Evolutionary conservation across 1,140 invertebrate genomes (phyloP).

Genomic region (Megathymus violae): DNA sequence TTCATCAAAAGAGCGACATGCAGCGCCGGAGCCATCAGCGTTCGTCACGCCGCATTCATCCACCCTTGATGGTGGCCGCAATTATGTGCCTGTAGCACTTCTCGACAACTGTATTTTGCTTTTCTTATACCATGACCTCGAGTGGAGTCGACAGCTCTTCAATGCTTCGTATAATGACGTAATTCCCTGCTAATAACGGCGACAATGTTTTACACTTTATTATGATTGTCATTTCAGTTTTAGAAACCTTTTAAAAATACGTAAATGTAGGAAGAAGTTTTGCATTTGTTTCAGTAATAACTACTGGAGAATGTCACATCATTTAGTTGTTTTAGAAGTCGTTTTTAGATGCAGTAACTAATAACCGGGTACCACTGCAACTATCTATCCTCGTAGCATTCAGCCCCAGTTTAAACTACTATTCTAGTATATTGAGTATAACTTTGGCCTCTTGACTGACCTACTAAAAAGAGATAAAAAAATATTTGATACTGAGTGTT

Average conservation of each 20-base stretch:
- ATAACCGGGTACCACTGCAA: too few species aligned
- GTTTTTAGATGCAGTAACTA: too few species aligned
- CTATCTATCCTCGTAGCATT: too few species aligned
- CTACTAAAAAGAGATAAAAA: too few species aligned
- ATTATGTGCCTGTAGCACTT: constrained; percentile 53
- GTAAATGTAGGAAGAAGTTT: too few species aligned
- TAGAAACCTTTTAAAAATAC: not conserved
- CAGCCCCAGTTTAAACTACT: too few species aligned
- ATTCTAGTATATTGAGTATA: too few species aligned
- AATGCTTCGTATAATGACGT: constrained; percentile 32
- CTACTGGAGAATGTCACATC: too few species aligned
- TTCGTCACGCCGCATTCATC: constrained; percentile 67
- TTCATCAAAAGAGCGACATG: constrained; percentile 73
- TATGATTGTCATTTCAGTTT: not conserved
- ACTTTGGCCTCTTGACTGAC: too few species aligned
- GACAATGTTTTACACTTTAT: not conserved
- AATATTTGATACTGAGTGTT: too few species aligned
- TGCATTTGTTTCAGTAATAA: too few species aligned
- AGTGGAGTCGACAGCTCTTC: constrained; percentile 23
- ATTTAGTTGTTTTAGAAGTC: too few species aligned
- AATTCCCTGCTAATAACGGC: constrained; percentile 18
- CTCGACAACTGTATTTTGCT: constrained; percentile 38
- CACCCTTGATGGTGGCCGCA: constrained; percentile 61
- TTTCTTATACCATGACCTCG: constrained; percentile 27
- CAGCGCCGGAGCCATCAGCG: constrained; percentile 61